These are phyloP conservation scores for Tokudaia muenninki DNA, from an alignment of 2,797 vertebrate genomes.

Conservation along the genomic window DNA sequence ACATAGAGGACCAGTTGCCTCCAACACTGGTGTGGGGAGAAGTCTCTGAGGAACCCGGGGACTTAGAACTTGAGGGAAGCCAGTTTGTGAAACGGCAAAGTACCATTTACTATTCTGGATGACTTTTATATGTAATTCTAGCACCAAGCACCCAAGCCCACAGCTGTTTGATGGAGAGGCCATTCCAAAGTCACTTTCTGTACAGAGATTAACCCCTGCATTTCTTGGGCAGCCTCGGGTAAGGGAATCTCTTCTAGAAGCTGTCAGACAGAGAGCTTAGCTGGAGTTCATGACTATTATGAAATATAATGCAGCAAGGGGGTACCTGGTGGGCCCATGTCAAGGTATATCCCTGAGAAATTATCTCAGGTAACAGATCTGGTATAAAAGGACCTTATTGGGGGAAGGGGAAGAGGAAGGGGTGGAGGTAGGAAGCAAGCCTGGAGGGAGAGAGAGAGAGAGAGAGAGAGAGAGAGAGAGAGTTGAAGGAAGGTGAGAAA, in stretches of 20 bases:
- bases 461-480: no score
- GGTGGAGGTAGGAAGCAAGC: no score
- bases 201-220: rapidly evolving
- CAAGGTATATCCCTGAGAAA: no score
- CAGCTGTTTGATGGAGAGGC: no score
- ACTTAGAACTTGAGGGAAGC: neutral
- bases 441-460: no score
- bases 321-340: no score
- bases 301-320: no score
- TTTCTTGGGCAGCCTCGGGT: no score
- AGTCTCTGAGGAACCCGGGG: conserved; percentile 35
- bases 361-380: no score
- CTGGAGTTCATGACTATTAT: neutral
- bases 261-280: neutral
- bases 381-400: no score
- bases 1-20: neutral
- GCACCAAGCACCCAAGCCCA: neutral
- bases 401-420: no score
- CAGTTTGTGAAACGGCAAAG: neutral
- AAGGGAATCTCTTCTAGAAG: neutral
- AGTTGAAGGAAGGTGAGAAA: no score
- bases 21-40: neutral
- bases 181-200: neutral
- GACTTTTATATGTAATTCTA: neutral
- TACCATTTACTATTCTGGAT: neutral